Base-by-base conservation (phyloP, 2,888 invertebrate species). In the Papilio elwesi region DNA sequence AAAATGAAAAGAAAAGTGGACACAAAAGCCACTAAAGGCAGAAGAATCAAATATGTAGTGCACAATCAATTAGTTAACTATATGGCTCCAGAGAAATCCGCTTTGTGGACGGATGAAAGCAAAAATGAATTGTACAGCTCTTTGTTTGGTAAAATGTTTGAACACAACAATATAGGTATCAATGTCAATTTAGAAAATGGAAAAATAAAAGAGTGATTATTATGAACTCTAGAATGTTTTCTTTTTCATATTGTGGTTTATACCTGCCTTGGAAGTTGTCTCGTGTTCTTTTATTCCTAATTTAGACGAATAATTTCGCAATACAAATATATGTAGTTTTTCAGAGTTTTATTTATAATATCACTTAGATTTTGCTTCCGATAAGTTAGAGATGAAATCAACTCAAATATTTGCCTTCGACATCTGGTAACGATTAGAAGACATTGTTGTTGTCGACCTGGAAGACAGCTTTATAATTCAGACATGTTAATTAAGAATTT, bases 1-100 rank as follows among this genome's bases (percentile, higher is more conserved):
- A 98, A 98, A 91, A 97, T 98, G 96, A 99, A 99, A 87, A 95
- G 97, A 78, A 98, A 97, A 88, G 96, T 99, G 0, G 99, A 99
- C 85, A 98, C 98, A 0, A 96, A 96, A 86, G 98, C 99, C 0
- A 98, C 98, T 7, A 99, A 99, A 90, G 99, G 99, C 0, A 95
- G 99, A 73, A 97, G 97, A 90, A 95, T 99, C 68, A 95, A 98
- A 83, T 98, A 97, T 88, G 96, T 96, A 74, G 96, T 98, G 0
- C 97, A 98, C 85, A 95, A 96, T 69, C 97, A 98, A 85, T 89
- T 99, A 68, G 96, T 98, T 0, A 98, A 98, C 91, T 98, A 96
- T 85, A 97, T 98, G 98, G 98, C 98, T 1, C 97, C 98, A 0
- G 95, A 96, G 78, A 94, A 95, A 62, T 91, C 93, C 74, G 90